These are phyloP conservation scores for Dynastes grantii DNA, from an alignment of 2,888 invertebrate species.

Conservation along the genomic window DNA sequence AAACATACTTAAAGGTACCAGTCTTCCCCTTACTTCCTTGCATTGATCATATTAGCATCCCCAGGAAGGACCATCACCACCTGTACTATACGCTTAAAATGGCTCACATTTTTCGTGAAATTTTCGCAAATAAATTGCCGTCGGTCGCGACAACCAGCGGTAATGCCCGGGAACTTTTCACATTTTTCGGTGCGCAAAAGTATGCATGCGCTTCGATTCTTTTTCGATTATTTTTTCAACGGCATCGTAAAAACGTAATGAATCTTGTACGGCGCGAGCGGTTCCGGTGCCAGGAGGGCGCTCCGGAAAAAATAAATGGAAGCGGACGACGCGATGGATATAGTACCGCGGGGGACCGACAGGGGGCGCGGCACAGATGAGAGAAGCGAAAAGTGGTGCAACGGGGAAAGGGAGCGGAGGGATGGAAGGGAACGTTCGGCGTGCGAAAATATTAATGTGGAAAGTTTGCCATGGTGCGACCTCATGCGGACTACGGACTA, in stretches of 20 bases:
- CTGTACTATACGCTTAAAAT: neutral
- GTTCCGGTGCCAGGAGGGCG: neutral
- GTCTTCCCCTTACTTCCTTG: no score
- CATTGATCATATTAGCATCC: no score
- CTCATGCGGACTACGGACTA: constrained; percentile 47
- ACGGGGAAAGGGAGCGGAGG: neutral
- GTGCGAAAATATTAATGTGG: constrained; percentile 46
- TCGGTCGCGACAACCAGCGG: neutral
- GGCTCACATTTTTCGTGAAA: constrained; percentile 2
- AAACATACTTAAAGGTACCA: no score
- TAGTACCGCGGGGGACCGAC: neutral
- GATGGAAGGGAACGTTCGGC: constrained; percentile 4
- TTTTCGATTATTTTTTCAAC: constrained; percentile 43
- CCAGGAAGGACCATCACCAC: neutral
- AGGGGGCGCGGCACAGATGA: neutral
- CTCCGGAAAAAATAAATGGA: constrained; percentile 6
- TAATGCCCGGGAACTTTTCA: constrained; percentile 1
- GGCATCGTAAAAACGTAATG: constrained; percentile 38
- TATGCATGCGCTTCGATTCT: constrained; percentile 33
- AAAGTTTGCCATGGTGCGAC: constrained; percentile 36
- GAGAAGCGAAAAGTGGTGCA: neutral
- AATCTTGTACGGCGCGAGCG: constrained; percentile 30
- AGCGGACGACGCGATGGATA: neutral
- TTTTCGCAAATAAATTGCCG: constrained; percentile 15
- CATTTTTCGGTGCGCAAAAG: constrained; percentile 24